These are phyloP conservation scores for Helicolenus hilgendorfi DNA, from an alignment of 2,797 vertebrate genomes.

Conservation along the genomic window DNA sequence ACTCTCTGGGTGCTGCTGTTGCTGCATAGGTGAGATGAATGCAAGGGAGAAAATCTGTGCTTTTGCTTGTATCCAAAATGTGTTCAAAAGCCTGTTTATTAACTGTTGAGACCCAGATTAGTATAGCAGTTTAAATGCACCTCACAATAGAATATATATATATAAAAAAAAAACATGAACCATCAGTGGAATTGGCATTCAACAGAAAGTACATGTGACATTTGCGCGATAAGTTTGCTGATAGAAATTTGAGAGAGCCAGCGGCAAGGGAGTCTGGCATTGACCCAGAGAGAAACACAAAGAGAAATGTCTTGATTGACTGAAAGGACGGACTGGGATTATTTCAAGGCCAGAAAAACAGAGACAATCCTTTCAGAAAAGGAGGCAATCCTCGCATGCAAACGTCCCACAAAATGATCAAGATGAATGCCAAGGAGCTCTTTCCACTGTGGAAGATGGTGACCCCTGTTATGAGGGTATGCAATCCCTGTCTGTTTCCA, in stretches of 20 bases:
- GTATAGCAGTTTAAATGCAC: not conserved
- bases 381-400: not conserved
- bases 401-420: not conserved
- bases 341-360: conserved; percentile 6
- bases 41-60: conserved; percentile 16
- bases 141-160: not conserved
- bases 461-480: not conserved
- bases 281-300: conserved; percentile 26
- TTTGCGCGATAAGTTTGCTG: conserved; percentile 35
- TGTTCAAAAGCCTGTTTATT: not conserved
- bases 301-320: conserved; percentile 26
- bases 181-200: conserved; percentile 3
- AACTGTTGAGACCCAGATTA: not conserved
- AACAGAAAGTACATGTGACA: conserved; percentile 42
- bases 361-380: conserved; percentile 7
- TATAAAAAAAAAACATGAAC: not conserved
- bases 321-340: not conserved
- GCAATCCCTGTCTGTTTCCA: conserved; percentile 3
- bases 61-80: not conserved
- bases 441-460: not conserved
- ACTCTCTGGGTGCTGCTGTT: conserved; percentile 61
- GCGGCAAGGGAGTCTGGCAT: conserved; percentile 10
- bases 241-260: conserved; percentile 18
- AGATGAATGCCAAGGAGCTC: not conserved
- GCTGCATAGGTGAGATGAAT: conserved; percentile 32